A percentile compares a stretch with the other conserved stretches of the same genome.
Evolutionary conservation across 2,888 invertebrate genomes (phyloP).

Genomic region (Cantharis nigra): DNA sequence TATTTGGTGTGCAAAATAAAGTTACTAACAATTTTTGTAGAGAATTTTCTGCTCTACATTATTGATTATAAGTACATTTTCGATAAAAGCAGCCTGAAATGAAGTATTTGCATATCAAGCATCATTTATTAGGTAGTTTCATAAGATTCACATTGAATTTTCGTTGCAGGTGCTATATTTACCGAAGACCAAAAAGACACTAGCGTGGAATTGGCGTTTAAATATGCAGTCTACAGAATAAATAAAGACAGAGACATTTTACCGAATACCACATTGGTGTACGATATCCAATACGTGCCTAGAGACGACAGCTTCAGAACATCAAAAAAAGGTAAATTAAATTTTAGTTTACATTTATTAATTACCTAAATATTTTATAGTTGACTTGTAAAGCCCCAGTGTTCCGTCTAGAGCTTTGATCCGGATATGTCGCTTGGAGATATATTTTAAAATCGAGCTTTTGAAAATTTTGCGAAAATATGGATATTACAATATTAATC

Average conservation of each 20-base stretch:
- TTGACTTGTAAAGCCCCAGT: background rate
- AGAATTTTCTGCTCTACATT: background rate
- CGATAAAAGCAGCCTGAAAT: background rate
- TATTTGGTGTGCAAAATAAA: background rate
- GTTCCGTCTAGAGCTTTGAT: background rate
- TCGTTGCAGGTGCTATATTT: constrained; percentile 83
- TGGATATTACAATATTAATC: background rate
- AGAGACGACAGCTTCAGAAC: constrained; percentile 90
- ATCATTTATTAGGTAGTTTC: background rate
- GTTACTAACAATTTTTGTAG: background rate
- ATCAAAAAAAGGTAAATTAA: constrained; percentile 81
- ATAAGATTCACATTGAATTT: background rate
- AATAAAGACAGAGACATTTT: constrained; percentile 85
- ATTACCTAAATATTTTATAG: background rate
- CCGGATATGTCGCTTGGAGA: background rate
- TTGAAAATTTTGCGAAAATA: too few relatives aligned
- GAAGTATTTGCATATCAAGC: background rate
- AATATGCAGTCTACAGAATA: constrained; percentile 91
- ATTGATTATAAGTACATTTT: background rate
- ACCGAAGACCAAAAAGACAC: constrained; percentile 87
- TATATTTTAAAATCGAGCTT: background rate
- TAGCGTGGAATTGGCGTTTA: constrained; percentile 88
- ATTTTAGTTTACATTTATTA: background rate
- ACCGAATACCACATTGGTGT: constrained; percentile 86
- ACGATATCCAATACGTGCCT: constrained; percentile 89